Conservation (phyloP, 2,113 vertebrate genomes). For the Lasiurus cinereus region DNA sequence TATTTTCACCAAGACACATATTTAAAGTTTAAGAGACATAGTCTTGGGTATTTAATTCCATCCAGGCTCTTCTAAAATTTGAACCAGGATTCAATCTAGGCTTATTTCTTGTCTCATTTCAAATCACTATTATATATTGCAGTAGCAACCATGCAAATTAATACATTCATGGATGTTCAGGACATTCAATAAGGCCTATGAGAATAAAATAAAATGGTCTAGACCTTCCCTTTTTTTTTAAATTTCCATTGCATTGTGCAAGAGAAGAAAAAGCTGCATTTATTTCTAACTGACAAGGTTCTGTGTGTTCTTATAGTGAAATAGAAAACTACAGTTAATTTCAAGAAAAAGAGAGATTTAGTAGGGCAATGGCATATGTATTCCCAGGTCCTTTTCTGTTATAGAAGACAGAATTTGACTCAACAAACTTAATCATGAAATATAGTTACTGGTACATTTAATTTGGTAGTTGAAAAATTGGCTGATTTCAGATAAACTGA, state of each 20-base stretch:
- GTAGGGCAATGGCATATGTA: neutral
- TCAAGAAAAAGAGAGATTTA: neutral
- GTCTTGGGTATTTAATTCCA: constrained; percentile 62
- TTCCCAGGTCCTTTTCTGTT: neutral
- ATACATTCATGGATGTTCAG: neutral
- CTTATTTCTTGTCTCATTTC: constrained; percentile 55
- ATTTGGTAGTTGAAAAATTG: neutral
- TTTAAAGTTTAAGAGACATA: constrained; percentile 59
- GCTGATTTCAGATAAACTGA: neutral
- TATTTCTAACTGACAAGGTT: neutral
- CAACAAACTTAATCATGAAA: neutral
- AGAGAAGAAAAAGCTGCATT: neutral
- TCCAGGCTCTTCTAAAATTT: constrained; percentile 58
- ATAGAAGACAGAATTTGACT: neutral
- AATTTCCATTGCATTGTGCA: neutral
- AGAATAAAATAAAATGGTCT: constrained; percentile 8
- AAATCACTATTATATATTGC: constrained; percentile 64
- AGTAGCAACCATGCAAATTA: constrained; percentile 57
- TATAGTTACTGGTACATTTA: neutral
- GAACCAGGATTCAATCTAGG: constrained; percentile 63
- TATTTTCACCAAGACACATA: constrained; percentile 54
- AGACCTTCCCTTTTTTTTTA: neutral
- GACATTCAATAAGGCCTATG: neutral
- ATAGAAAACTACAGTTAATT: neutral
- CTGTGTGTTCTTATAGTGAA: constrained; percentile 14